Evolutionary conservation across 2,888 invertebrate genomes (phyloP), one percentile per base, ranked within the genome.

Genomic region (Latrodectus elegans): DNA sequence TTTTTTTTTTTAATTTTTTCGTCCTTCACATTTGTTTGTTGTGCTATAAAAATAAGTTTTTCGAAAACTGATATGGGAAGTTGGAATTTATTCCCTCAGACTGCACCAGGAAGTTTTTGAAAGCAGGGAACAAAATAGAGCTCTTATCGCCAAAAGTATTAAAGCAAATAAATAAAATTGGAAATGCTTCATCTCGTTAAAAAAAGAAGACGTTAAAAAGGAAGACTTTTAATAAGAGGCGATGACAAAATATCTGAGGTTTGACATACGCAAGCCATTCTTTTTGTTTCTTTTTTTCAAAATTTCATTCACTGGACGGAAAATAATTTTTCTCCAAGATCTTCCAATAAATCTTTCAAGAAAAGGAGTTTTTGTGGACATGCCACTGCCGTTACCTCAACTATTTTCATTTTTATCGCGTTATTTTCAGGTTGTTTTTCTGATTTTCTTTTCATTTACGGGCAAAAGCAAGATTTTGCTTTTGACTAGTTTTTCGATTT

Each of bases 171-270:
- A 60, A 60, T 60, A 60, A 60, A 60, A 60, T 60, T 60, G 17
- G 76, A 67, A 77, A 77, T 77, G 38, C 60, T 75, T 38, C 55
- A 55, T 79, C 79, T 79, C 53, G 79, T 79, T 79, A 79, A 55
- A 70, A 71, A 51, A 79, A n/a, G 60, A 60, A 60, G 60, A 60
- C 12, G 60, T 60, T 12, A 60, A 60, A 71, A 79, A n/a, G 71
- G 60, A 70, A n/a, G 70, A 79, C 80, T 80, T 80, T 80, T 80
- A 80, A 80, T 80, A 80, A 80, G 72, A 55, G 52, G 64, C 71
- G 72, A 64, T 51, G 80, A 80, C 80, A 72, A 65, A 80, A 80
- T 80, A 72, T 71, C 64, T 55, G 73, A 72, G 65, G 49, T 72
- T 51, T 73, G 64, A 65, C 72, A 17, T 12, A 17, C 17, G 64